Evolutionary conservation across 2,113 vertebrate species (phyloP).

Genomic region (Hyperopisus bebe): DNA sequence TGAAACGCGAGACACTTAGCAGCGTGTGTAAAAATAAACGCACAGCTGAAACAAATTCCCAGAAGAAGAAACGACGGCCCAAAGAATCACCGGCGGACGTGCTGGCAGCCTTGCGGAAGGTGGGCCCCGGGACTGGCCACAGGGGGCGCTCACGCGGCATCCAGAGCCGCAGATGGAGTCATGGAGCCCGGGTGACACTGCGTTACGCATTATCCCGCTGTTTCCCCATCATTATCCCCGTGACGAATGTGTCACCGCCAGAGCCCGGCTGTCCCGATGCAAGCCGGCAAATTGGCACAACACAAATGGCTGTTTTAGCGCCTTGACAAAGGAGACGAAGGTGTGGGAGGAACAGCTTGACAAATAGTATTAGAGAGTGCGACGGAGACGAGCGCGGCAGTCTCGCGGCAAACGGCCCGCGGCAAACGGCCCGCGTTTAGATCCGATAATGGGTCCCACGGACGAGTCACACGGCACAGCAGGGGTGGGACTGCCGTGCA

Average conservation of each 20-base stretch:
- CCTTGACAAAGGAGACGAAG: background rate
- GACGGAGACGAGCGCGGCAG: background rate
- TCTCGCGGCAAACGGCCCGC: background rate
- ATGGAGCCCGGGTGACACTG: background rate
- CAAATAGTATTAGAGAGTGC: background rate
- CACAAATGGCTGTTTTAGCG: background rate
- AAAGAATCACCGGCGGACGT: background rate
- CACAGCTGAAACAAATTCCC: background rate
- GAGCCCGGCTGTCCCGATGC: background rate
- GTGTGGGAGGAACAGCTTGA: background rate
- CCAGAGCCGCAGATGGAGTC: background rate
- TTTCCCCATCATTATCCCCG: background rate
- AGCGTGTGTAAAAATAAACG: background rate
- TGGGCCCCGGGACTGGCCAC: too few relatives aligned
- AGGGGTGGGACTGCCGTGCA: background rate
- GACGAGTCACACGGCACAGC: background rate
- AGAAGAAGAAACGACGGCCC: background rate
- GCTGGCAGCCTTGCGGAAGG: too few relatives aligned
- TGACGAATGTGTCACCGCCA: conserved; percentile 1
- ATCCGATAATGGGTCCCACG: background rate
- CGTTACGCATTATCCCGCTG: background rate
- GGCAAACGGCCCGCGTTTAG: too few relatives aligned
- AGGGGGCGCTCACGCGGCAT: background rate
- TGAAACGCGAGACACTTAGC: background rate
- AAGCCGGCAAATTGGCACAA: background rate